Evolutionary conservation across 2,797 vertebrate genomes (phyloP).

Genomic region (Poeciliopsis gracilis): DNA sequence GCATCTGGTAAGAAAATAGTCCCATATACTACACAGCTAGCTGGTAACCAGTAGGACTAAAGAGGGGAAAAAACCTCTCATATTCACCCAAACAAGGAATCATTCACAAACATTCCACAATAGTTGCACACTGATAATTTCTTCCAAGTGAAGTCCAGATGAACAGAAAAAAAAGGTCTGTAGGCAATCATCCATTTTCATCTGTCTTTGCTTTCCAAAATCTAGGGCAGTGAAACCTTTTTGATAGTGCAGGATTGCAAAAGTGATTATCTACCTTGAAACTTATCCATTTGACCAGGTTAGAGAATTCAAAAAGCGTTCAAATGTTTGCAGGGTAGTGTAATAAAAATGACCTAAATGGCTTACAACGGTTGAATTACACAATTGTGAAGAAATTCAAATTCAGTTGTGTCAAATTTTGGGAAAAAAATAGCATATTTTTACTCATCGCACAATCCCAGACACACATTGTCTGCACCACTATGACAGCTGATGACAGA

Average conservation of each 20-base stretch:
- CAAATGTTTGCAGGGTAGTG: background rate
- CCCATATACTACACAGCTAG: slow-evolving; percentile 6
- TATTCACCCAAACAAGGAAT: slow-evolving; percentile 21
- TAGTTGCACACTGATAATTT: slow-evolving; percentile 15
- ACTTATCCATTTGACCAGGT: background rate
- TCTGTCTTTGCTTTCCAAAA: background rate
- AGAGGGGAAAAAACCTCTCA: background rate
- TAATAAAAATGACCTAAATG: background rate
- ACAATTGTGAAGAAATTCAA: slow-evolving; percentile 10
- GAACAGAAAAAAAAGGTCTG: slow-evolving; percentile 34
- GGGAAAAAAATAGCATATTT: slow-evolving; percentile 14
- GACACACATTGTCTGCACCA: slow-evolving; percentile 24
- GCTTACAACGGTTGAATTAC: slow-evolving; percentile 5
- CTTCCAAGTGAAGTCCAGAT: slow-evolving; percentile 28
- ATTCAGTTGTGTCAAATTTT: background rate
- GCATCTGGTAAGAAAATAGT: slow-evolving; percentile 11
- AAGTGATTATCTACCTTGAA: background rate
- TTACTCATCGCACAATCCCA: slow-evolving; percentile 10
- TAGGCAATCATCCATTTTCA: slow-evolving; percentile 32
- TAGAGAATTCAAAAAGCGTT: background rate
- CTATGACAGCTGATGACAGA: slow-evolving; percentile 33
- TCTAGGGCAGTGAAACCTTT: slow-evolving; percentile 7
- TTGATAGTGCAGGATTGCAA: background rate
- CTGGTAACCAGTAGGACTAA: background rate
- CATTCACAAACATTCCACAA: slow-evolving; percentile 41